Evolutionary conservation across 2,797 vertebrate genomes (phyloP).

Genomic region (Falco cherrug): DNA sequence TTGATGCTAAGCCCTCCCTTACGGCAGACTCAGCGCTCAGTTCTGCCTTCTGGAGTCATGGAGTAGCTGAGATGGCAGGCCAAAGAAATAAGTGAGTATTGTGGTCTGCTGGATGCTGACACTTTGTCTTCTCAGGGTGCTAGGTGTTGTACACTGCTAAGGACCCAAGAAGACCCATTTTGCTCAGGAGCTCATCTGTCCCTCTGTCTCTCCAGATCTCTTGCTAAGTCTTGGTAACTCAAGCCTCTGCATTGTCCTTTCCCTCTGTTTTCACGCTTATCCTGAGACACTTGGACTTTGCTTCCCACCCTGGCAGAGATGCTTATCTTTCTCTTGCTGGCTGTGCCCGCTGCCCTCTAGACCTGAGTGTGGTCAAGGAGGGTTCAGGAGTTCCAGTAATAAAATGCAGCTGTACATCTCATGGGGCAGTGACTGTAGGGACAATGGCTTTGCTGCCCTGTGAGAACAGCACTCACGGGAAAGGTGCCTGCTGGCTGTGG

Average conservation of each 20-base stretch:
- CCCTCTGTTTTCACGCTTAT: not conserved
- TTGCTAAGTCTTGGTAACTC: not conserved
- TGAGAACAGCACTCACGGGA: not conserved
- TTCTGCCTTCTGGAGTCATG: conserved; percentile 88
- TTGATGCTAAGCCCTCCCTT: conserved; percentile 89
- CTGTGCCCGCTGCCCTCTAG: not conserved
- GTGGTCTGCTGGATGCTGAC: not conserved
- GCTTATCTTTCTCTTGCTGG: not conserved
- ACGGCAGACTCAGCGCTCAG: conserved; percentile 77
- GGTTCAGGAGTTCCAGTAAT: not conserved
- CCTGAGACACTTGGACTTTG: not conserved
- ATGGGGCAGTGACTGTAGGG: not conserved
- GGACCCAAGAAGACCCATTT: not conserved
- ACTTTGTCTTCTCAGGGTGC: not conserved
- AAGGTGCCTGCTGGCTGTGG: not conserved
- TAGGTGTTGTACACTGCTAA: not conserved
- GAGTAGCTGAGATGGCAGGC: conserved; percentile 93
- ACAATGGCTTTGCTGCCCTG: not conserved
- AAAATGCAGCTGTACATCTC: not conserved
- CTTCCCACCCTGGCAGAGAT: not conserved
- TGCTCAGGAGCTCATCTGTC: not conserved
- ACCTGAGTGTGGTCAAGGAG: not conserved
- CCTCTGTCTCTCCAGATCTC: not conserved
- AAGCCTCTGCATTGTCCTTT: not conserved
- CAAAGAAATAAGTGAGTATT: conserved; percentile 95